These are phyloP conservation scores for Liodrosophila aerea DNA, from an alignment of 2,888 invertebrate species.

Conservation along the genomic window DNA sequence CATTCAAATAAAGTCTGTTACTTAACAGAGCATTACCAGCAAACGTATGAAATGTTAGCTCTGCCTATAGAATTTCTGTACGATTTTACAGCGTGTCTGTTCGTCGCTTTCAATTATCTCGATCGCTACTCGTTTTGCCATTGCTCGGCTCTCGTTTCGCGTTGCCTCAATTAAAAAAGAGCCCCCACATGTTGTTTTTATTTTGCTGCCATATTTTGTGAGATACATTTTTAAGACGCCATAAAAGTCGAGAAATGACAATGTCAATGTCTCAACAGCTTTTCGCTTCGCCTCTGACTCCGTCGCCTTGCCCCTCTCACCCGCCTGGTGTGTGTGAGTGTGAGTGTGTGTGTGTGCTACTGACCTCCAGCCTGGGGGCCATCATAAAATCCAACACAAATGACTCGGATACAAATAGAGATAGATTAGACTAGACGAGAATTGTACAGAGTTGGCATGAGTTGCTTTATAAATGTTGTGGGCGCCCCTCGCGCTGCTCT, in stretches of 20 bases:
- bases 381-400: slow-evolving; percentile 27
- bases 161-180: slow-evolving; percentile 47
- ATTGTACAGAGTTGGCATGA: slow-evolving; percentile 1
- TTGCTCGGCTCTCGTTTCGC: slow-evolving; percentile 35
- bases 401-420: slow-evolving; percentile 5
- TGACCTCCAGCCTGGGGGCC: slow-evolving; percentile 61
- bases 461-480: slow-evolving; percentile 18
- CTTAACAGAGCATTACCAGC: no score
- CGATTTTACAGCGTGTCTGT: slow-evolving; percentile 10
- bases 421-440: slow-evolving; percentile 3
- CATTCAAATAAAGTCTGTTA: no score
- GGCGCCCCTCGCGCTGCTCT: slow-evolving; percentile 46
- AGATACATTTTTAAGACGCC: slow-evolving; percentile 74
- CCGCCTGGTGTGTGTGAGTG: no score
- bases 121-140: slow-evolving; percentile 24
- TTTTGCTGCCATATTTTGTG: slow-evolving; percentile 48
- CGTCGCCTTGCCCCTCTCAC: no score
- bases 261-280: slow-evolving; percentile 67
- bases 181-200: slow-evolving; percentile 43
- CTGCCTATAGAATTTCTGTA: neutral
- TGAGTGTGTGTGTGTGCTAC: no score
- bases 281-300: slow-evolving; percentile 15
- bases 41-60: no score
- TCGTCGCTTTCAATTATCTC: neutral
- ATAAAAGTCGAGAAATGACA: slow-evolving; percentile 75